Evolutionary conservation across 1,140 invertebrate genomes (phyloP).

Genomic region (Eciton burchellii): DNA sequence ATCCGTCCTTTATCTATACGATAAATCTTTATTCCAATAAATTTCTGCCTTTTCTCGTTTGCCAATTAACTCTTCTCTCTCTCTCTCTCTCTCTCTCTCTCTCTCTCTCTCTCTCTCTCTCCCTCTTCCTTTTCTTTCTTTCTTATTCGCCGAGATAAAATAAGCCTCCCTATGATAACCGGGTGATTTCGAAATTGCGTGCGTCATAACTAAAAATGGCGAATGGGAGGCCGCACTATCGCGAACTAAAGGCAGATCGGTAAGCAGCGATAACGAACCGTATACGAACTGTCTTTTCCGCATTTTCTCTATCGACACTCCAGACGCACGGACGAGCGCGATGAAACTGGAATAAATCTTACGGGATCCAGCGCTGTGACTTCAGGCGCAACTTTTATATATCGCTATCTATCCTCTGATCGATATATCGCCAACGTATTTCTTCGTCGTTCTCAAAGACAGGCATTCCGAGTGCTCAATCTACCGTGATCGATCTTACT

Average conservation of each 20-base stretch:
- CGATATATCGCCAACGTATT: slow-evolving; percentile 62
- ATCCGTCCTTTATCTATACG: slow-evolving; percentile 17
- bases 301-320: slow-evolving; percentile 44
- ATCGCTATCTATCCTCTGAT: slow-evolving; percentile 58
- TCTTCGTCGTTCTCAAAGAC: slow-evolving; percentile 66
- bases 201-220: slow-evolving; percentile 12
- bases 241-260: slow-evolving; percentile 3
- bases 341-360: slow-evolving; percentile 68
- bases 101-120: no score
- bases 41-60: background rate
- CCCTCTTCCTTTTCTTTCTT: no score
- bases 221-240: slow-evolving; percentile 5
- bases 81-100: no score
- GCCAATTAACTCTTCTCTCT: slow-evolving; percentile 61
- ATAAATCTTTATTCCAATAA: no score
- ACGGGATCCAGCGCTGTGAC: slow-evolving; percentile 24
- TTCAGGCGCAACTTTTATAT: slow-evolving; percentile 14
- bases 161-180: slow-evolving; percentile 28
- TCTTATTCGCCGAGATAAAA: slow-evolving; percentile 22
- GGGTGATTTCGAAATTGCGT: slow-evolving; percentile 45
- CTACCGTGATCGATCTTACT: slow-evolving; percentile 75
- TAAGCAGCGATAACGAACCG: slow-evolving; percentile 58
- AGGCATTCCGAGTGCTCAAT: slow-evolving; percentile 67
- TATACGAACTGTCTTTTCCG: slow-evolving; percentile 9
- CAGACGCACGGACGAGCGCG: background rate